Percentiles rank a stretch among this genome's conserved stretches.
Conservation (phyloP, 64 coral and sea anemone species). For the Pocillopora verrucosa region DNA sequence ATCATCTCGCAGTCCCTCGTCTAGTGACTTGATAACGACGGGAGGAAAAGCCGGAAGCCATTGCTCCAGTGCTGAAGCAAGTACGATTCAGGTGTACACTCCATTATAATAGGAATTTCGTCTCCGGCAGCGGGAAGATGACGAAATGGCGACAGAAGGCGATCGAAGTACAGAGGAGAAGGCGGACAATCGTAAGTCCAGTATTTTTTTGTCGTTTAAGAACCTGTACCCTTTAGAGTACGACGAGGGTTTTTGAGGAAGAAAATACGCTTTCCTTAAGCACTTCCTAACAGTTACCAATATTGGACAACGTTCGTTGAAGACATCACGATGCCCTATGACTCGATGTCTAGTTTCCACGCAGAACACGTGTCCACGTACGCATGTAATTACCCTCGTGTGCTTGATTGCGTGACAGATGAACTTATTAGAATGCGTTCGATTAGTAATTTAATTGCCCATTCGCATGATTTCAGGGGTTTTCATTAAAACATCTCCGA, state of each 20-base stretch:
- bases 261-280: conserved; percentile 31
- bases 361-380: neutral
- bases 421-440: neutral
- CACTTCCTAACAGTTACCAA: conserved; percentile 31
- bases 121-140: conserved; percentile 30
- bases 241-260: conserved; percentile 22
- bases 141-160: conserved; percentile 19
- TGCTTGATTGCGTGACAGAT: neutral
- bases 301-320: conserved; percentile 13
- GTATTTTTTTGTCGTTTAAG: conserved; percentile 42
- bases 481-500: too few relatives aligned
- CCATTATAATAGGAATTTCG: conserved; percentile 33
- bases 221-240: conserved; percentile 35
- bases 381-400: neutral
- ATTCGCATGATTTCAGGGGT: too few relatives aligned
- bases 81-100: conserved; percentile 7
- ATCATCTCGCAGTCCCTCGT: conserved; percentile 41
- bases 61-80: conserved; percentile 27
- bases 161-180: neutral
- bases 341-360: neutral
- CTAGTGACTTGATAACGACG: conserved; percentile 21
- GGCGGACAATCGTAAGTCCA: conserved; percentile 34
- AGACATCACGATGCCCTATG: neutral
- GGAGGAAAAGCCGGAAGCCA: conserved; percentile 59
- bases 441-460: neutral